Conservation (phyloP, 2,888 invertebrate genomes). For the Drosophila leonis region DNA sequence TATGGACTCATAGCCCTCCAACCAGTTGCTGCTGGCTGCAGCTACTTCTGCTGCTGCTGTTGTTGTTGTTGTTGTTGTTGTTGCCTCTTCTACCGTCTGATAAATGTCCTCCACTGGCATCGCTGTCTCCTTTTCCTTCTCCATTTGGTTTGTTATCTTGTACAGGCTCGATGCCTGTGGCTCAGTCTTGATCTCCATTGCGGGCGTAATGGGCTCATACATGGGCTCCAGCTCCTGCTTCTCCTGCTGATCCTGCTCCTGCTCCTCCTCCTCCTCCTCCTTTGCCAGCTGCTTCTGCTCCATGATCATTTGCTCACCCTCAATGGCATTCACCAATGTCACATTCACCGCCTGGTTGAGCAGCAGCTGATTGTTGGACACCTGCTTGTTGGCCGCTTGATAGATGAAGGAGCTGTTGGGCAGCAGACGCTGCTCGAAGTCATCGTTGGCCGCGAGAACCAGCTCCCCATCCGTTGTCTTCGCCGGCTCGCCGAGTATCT, state of each 20-base stretch:
- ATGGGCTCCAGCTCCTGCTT: conserved; percentile 46
- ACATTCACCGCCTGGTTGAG: conserved; percentile 84
- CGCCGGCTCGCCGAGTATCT: conserved; percentile 57
- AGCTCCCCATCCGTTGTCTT: conserved; percentile 34
- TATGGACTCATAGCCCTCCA: conserved; percentile 83
- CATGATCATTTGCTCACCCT: conserved; percentile 79
- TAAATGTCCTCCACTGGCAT: conserved; percentile 78
- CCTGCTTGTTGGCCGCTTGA: conserved; percentile 86
- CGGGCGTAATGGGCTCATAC: conserved; percentile 79
- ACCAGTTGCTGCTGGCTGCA: conserved; percentile 53
- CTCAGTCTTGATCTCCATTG: conserved; percentile 73
- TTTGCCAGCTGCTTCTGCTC: conserved; percentile 63
- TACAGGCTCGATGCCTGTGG: conserved; percentile 64
- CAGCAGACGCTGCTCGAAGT: conserved; percentile 85
- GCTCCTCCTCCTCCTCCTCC: neutral
- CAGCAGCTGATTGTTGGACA: conserved; percentile 64
- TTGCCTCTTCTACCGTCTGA: conserved; percentile 82
- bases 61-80: conserved; percentile 8
- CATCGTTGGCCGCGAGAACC: conserved; percentile 65
- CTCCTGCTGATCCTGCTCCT: neutral
- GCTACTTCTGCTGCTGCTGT: conserved; percentile 6
- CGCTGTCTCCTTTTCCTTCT: conserved; percentile 18
- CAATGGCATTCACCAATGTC: conserved; percentile 82
- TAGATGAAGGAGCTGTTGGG: conserved; percentile 90
- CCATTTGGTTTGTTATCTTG: conserved; percentile 38